phyloP scores from a whole-genome alignment of 1,140 invertebrate species.

The Piezodorus guildinii region DNA sequence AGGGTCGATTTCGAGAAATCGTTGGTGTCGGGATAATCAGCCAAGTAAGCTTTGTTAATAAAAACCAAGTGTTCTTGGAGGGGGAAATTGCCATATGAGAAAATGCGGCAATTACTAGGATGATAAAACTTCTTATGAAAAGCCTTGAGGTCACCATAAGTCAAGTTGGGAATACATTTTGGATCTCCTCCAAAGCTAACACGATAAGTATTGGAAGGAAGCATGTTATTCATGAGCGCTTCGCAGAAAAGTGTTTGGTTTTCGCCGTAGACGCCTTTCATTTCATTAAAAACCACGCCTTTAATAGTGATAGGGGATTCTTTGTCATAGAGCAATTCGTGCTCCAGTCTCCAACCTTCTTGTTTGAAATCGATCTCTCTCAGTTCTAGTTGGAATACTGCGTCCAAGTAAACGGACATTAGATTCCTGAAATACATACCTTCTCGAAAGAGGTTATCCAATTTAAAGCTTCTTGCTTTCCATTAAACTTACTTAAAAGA shows the following conservation, averaged over 20 bases:
- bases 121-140: constrained; percentile 86
- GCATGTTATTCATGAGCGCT: constrained; percentile 59
- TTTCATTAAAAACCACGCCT: constrained; percentile 95
- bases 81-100: constrained; percentile 84
- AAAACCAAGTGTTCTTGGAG: constrained; percentile 63
- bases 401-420: constrained; percentile 80
- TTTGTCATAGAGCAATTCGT: constrained; percentile 58
- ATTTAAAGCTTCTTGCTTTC: too few species aligned
- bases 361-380: constrained; percentile 75
- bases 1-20: constrained; percentile 36
- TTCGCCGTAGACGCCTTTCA: constrained; percentile 92
- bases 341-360: constrained; percentile 90
- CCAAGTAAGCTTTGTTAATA: constrained; percentile 59
- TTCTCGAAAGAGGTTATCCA: too few species aligned
- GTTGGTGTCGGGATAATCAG: constrained; percentile 30
- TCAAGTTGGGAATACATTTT: constrained; percentile 68
- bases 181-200: constrained; percentile 83
- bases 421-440: constrained; percentile 74
- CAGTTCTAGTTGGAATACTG: constrained; percentile 69
- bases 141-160: constrained; percentile 63
- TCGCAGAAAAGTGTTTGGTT: constrained; percentile 69
- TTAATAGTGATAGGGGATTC: constrained; percentile 72
- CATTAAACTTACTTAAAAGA: too few species aligned
- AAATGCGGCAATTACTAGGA: constrained; percentile 80
- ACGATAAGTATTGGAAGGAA: constrained; percentile 81